Evolutionary conservation across 2,888 invertebrate genomes (phyloP).

Genomic region (Polylopha cassiicola): DNA sequence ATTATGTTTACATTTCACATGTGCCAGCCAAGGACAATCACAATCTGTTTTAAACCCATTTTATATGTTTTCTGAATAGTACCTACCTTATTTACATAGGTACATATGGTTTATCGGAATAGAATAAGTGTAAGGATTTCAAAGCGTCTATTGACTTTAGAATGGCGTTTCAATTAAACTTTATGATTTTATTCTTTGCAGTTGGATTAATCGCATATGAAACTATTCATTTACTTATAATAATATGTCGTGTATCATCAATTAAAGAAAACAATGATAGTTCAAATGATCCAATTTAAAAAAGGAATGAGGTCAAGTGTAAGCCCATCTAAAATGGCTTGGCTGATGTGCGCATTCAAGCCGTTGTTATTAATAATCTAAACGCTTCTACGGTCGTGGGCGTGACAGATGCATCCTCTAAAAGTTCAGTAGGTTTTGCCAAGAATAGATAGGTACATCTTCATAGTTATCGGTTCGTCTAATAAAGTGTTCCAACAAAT

Average conservation of each 20-base stretch:
- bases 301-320: conserved; percentile 23
- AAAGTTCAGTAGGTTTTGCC: conserved; percentile 16
- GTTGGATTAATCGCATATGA: no score
- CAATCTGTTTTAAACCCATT: conserved; percentile 15
- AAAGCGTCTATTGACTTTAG: no score
- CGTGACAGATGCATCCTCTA: conserved; percentile 17
- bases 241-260: conserved; percentile 12
- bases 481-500: conserved; percentile 14
- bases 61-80: conserved; percentile 5
- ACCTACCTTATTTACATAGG: no score
- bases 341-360: conserved; percentile 18
- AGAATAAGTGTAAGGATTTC: no score
- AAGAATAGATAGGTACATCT: conserved; percentile 10
- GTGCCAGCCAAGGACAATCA: conserved; percentile 30
- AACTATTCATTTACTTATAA: no score
- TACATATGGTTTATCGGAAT: no score
- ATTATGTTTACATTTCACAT: conserved; percentile 25
- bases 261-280: conserved; percentile 13
- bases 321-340: conserved; percentile 20
- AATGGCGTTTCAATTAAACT: no score
- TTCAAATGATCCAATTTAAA: conserved; percentile 17
- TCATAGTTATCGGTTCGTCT: no score
- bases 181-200: no score
- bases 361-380: conserved; percentile 19
- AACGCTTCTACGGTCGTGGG: conserved; percentile 12